Evolutionary conservation across 2,113 vertebrate species (phyloP), one percentile per base, ranked within the genome.

Genomic region (Lota lota): DNA sequence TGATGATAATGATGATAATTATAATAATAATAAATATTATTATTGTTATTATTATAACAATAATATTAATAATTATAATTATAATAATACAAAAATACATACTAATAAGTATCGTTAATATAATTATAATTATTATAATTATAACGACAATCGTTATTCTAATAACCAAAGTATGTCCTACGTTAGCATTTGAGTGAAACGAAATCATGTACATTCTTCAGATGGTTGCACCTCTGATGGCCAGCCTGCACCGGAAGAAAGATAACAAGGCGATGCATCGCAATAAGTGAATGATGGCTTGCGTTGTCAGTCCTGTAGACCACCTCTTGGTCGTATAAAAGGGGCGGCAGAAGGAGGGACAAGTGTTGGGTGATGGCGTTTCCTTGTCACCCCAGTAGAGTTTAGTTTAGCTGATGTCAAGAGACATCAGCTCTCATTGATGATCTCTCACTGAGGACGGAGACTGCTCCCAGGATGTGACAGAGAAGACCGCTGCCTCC

Each of bases 381-480:
- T 47, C 40, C 40, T 47, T 11, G 40, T 47, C 40, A 47, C 40
- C 40, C 40, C 40, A 47, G 40, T 33, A 33, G 28, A 33, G 3
- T 33, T 33, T 33, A 47, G 40, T 47, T 47, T 2, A 47, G 40
- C 77, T 94, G 93, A 95, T 95, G 94, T 94, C 93, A 95, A 92
- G 89, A 94, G 94, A 91, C 92, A 86, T 47, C 40, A 47, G 40
- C 40, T 11, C 10, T 47, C 40, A 47, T 8, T 47, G 40, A 47
- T 47, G 40, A 10, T 47, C 7, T 12, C 4, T 33, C 28, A 5
- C 28, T 33, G 89, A 88, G 89, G 92, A 94, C 93, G 93, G 94
- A 92, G 93, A 90, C 89, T 88, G 91, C 90, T 82, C 90, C 88
- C 28, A 91, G 6, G 93, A 93, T 94, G 94, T 95, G 94, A 96